Evolutionary conservation across 2,797 vertebrate genomes (phyloP), one percentile per base, ranked within the genome.

Genomic region (Acanthurus lineatus): DNA sequence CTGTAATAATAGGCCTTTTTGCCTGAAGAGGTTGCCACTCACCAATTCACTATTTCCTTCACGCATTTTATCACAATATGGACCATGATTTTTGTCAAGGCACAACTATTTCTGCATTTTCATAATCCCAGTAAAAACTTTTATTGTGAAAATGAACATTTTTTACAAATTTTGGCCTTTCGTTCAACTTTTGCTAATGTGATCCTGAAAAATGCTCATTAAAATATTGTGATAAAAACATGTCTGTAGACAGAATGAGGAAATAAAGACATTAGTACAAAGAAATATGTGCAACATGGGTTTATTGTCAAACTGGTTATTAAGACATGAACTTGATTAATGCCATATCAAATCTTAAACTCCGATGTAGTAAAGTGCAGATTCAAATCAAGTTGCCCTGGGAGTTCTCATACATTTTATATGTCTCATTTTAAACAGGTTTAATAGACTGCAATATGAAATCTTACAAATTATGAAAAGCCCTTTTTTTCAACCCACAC

Each of bases 331-430:
- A 94, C 93, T 97, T 96, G 96, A 96, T 96, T 96, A 95, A 95
- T 96, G 93, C 88, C 95, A 94, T 95, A 96, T 95, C 95, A 97
- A 96, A 95, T 95, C 91, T 95, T 95, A 96, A 94, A 95, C 93
- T 93, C 94, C 89, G 89, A 94, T 93, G 96, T 96, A 95, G 94
- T 98, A 98, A 98, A 98, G 97, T 99, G 97, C 97, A 97, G 96
- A 95, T 96, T 96, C 95, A 95, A 93, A 96, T 95, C 94, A 96
- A 94, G 90, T 96, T 95, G 96, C 96, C 97, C 97, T 90, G 90
- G 90, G 89, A 92, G 87, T 90, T 95, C 95, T 96, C 91, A 89
- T 91, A 91, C 91, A 91, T 93, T 93, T 87, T 94, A 91, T 90
- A 92, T 88, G 93, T 94, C 95, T 89, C 92, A 88, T 94, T 93